phyloP scores from a whole-genome alignment of 1,140 invertebrate species.

The Drosophila aff. region DNA sequence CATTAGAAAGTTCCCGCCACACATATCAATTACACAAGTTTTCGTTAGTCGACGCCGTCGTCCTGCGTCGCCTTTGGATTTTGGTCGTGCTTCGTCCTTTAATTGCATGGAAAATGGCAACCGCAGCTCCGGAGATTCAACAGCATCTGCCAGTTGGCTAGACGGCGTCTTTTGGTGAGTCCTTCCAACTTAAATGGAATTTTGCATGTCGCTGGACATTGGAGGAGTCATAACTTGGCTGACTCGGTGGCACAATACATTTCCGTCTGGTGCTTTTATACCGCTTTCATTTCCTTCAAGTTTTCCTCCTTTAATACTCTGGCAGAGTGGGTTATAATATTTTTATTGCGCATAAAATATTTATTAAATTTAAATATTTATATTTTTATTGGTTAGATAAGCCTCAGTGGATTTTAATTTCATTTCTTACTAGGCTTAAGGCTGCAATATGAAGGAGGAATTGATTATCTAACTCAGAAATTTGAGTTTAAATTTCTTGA shows the following conservation, averaged over 20 bases:
- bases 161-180: slow-evolving; percentile 9
- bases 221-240: slow-evolving; percentile 58
- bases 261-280: slow-evolving; percentile 46
- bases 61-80: slow-evolving; percentile 20
- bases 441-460: not conserved
- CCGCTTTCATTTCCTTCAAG: slow-evolving; percentile 46
- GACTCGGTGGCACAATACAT: slow-evolving; percentile 40
- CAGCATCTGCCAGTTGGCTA: slow-evolving; percentile 12
- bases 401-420: not conserved
- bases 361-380: not conserved
- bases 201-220: slow-evolving; percentile 50
- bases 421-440: not conserved
- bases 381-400: not conserved
- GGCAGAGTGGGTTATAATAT: not conserved
- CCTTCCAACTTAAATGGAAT: slow-evolving; percentile 48
- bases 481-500: too few species aligned
- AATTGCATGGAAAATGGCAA: slow-evolving; percentile 70
- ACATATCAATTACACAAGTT: slow-evolving; percentile 80
- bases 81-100: slow-evolving; percentile 24
- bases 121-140: slow-evolving; percentile 27
- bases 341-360: not conserved
- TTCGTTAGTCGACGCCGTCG: slow-evolving; percentile 43
- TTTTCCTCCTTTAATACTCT: slow-evolving; percentile 8
- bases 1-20: slow-evolving; percentile 73
- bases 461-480: not conserved